Evolutionary conservation across 2,113 vertebrate species (phyloP), one percentile per base, ranked within the genome.

Genomic region (Corythaeola cristata): DNA sequence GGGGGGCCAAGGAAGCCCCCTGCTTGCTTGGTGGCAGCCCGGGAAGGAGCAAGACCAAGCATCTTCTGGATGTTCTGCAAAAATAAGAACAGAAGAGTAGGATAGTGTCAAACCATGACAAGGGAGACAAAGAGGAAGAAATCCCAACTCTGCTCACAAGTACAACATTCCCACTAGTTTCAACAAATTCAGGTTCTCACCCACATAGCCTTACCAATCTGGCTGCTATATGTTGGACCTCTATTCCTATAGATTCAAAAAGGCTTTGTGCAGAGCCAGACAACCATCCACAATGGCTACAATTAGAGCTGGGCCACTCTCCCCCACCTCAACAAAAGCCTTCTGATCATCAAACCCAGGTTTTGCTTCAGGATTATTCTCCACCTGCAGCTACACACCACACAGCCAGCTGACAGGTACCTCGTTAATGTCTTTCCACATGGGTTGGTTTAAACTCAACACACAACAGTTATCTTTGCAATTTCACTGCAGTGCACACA

Each of bases 51-150:
- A 5, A 99, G 98, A 55, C 99, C 99, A 0, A 99, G 98, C 98
- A 99, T 99, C 98, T 99, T 99, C 98, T 99, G 99, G 69, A 99
- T 99, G 92, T 99, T 99, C 99, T 99, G 98, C 59, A 73, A 81
- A 93, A 88, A 72, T 26, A 96, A 88, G 41, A 67, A 90, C 5
- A 56, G 30, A 58, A 76, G 22, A 75, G 27, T 35, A 45, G 5
- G 47, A 56, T 3, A 45, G 15, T 2, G 3, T 91, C 60, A 93
- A 49, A 39, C 19, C 2, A 9, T 0, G 18, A 44, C 0, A 0
- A 90, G 19, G 33, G 28, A 68, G 39, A 74, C 6, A 8, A 47
- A 58, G 33, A 37, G 41, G 11, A 62, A 62, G 52, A 90, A 95
- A 80, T 27, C 28, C 32, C 7, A 3, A 4, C 10, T 49, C 45